Evolutionary conservation across 2,113 vertebrate species (phyloP), one percentile per base, ranked within the genome.

Genomic region (Psophia crepitans): DNA sequence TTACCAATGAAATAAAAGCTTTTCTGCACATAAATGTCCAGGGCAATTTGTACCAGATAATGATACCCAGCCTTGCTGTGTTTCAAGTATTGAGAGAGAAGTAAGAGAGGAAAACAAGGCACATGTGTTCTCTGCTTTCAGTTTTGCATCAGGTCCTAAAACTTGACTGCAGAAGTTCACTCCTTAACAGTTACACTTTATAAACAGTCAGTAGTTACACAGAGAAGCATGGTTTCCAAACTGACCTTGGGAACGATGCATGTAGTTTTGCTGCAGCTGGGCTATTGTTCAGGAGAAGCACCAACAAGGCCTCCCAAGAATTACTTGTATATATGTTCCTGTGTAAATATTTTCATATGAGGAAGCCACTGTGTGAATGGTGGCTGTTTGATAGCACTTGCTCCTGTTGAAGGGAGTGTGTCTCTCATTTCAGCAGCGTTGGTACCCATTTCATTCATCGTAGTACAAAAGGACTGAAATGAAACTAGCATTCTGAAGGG

Each of bases 341-440:
- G 60, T 94, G 74, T 79, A 89, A 91, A 87, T 85, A 96, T 97
- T 49, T 98, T 97, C 96, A 51, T 98, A 75, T 84, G 96, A 53
- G 80, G 96, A 98, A 97, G 94, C 97, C 90, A 66, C 97, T 98
- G 97, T 97, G 98, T 97, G 98, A 98, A 98, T 97, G 98, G 98
- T 98, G 95, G 90, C 89, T 77, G 76, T 97, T 98, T 8, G 8
- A 71, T 61, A 97, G 97, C 98, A 99, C 98, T 98, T 99, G 98
- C 98, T 98, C 93, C 97, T 97, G 91, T 96, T 97, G 95, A 85
- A 91, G 71, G 41, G 57, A 64, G 24, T 61, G 57, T 37, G 41
- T 69, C 56, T 68, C 90, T 91, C 94, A 95, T 97, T 96, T 97
- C 87, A 71, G 93, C 93, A 89, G 87, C 84, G 95, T 98, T 71